Conservation (phyloP, 2,113 vertebrate species). For the Dipodomys spectabilis region DNA sequence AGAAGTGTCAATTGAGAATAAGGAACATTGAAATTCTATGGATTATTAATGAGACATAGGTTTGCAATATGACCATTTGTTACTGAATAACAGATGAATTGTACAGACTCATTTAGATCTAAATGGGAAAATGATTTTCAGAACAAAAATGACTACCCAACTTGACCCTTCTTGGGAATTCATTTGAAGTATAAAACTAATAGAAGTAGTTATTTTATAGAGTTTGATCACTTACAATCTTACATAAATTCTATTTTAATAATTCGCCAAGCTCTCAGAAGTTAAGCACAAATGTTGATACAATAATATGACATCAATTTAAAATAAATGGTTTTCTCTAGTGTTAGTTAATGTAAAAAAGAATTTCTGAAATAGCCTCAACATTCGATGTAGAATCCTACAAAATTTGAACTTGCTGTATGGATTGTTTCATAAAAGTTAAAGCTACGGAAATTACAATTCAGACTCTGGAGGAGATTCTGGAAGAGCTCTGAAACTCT, state of each 20-base stretch:
- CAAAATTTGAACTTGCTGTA: not conserved
- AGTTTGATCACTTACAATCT: not conserved
- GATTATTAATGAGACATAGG: not conserved
- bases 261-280: not conserved
- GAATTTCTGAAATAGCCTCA: constrained; percentile 11
- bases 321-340: not conserved
- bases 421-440: not conserved
- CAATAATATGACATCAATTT: not conserved
- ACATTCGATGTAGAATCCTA: not conserved
- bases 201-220: not conserved
- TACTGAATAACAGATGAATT: not conserved
- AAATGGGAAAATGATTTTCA: not conserved
- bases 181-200: constrained; percentile 32
- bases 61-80: not conserved
- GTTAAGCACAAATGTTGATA: not conserved
- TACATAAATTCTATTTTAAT: not conserved
- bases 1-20: not conserved
- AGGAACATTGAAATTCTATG: not conserved
- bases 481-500: not conserved
- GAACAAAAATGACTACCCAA: not conserved
- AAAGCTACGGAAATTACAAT: constrained; percentile 33
- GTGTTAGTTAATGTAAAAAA: not conserved
- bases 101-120: not conserved
- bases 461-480: not conserved
- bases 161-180: not conserved